Conservation (phyloP, 2,113 vertebrate genomes). For the Addax nasomaculatus region DNA sequence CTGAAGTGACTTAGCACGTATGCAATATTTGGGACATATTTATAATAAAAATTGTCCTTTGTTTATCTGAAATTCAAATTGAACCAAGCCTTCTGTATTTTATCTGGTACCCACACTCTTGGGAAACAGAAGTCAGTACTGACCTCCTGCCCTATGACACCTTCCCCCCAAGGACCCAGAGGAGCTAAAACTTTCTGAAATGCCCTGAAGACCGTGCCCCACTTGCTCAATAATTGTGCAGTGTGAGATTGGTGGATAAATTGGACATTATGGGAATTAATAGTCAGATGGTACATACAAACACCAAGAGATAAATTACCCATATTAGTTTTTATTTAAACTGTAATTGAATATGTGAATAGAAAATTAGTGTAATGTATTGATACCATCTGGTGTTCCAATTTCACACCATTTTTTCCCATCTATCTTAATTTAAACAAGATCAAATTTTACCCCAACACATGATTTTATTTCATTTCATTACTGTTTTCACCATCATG, state of each 20-base stretch:
- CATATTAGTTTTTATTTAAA: constrained; percentile 73
- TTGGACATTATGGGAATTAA: constrained; percentile 16
- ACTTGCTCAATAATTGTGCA: neutral
- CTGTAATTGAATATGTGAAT: constrained; percentile 69
- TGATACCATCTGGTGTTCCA: constrained; percentile 60
- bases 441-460: neutral
- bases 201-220: neutral
- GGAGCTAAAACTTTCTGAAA: neutral
- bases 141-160: neutral
- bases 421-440: constrained; percentile 54
- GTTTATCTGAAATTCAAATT: neutral
- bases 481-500: neutral
- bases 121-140: neutral
- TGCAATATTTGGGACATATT: neutral
- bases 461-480: neutral
- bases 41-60: neutral
- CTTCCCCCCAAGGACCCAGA: neutral
- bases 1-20: neutral
- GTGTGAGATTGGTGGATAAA: neutral
- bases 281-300: constrained; percentile 54
- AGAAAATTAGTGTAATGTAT: constrained; percentile 59
- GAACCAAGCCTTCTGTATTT: neutral
- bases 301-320: constrained; percentile 48
- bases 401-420: constrained; percentile 19
- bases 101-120: neutral